These are phyloP conservation scores for Clarias macrocephalus DNA, from an alignment of 2,113 vertebrate genomes.

Conservation along the genomic window DNA sequence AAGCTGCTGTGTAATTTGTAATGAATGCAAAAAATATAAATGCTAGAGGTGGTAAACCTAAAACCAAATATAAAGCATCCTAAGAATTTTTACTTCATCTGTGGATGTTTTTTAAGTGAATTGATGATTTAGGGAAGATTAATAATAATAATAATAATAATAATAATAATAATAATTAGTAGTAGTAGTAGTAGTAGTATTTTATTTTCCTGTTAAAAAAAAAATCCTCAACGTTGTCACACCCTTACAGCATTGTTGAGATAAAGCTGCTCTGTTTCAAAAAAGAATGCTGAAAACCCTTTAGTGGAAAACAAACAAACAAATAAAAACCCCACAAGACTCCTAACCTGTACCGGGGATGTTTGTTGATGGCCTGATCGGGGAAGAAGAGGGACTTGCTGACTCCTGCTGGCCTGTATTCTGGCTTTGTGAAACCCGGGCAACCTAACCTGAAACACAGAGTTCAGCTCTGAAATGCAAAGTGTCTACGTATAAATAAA, in stretches of 20 bases:
- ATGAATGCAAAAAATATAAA: too few species aligned
- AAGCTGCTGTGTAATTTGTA: too few species aligned
- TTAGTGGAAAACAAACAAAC: too few species aligned
- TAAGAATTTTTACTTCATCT: too few species aligned
- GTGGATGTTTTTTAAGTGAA: too few species aligned
- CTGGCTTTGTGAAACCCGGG: constrained; percentile 88
- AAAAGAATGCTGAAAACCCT: not conserved
- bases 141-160: too few species aligned
- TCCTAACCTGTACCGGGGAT: constrained; percentile 91
- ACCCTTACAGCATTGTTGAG: not conserved
- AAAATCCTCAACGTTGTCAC: not conserved
- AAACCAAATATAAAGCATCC: too few species aligned
- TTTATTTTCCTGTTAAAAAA: not conserved
- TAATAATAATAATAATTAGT: too few species aligned
- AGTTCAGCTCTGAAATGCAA: not conserved
- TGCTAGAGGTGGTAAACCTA: too few species aligned
- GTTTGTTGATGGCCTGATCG: constrained; percentile 92
- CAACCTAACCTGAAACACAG: constrained; percentile 84
- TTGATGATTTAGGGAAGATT: too few species aligned
- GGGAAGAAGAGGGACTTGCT: constrained; percentile 97
- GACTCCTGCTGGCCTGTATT: constrained; percentile 83
- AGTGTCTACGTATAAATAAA: not conserved
- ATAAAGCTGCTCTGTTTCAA: too few species aligned
- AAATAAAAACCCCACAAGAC: not conserved
- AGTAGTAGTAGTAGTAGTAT: too few species aligned